Percentiles rank a stretch among this genome's conserved stretches.
Conservation (phyloP, 2,113 vertebrate species). For the Pimephales promelas region DNA sequence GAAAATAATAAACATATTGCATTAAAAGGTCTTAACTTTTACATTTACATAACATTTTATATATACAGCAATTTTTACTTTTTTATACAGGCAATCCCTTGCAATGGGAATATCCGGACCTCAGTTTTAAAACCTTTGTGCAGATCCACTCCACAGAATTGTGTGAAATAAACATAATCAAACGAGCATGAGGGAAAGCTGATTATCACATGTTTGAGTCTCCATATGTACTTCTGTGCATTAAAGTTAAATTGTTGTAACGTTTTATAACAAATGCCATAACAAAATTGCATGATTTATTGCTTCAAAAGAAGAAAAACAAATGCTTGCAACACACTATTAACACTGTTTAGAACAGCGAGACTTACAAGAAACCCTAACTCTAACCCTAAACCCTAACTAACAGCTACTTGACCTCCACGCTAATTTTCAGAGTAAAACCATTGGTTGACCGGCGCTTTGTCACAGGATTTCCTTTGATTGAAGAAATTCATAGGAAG, state of each 20-base stretch:
- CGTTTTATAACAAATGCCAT: conserved; percentile 4
- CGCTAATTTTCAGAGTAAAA: not conserved
- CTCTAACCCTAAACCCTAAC: too few species aligned
- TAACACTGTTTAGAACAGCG: not conserved
- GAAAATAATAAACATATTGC: not conserved
- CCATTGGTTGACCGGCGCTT: not conserved
- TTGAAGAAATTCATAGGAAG: conserved; percentile 27
- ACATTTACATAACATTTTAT: too few species aligned
- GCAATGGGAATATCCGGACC: not conserved
- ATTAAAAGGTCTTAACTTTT: not conserved
- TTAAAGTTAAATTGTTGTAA: conserved; percentile 2
- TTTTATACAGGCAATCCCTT: not conserved
- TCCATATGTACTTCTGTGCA: not conserved
- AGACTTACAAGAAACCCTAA: not conserved
- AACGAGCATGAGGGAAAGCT: conserved; percentile 20
- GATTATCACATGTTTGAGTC: not conserved
- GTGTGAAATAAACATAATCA: not conserved
- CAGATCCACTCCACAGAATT: not conserved
- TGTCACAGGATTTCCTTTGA: conserved; percentile 32
- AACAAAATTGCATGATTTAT: conserved; percentile 18
- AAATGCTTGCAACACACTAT: not conserved
- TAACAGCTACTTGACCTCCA: not conserved
- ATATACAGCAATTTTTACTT: too few species aligned
- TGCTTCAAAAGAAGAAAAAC: conserved; percentile 2
- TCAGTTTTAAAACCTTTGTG: not conserved